phyloP scores from a whole-genome alignment of 2,113 vertebrate species.

The Lophius piscatorius region DNA sequence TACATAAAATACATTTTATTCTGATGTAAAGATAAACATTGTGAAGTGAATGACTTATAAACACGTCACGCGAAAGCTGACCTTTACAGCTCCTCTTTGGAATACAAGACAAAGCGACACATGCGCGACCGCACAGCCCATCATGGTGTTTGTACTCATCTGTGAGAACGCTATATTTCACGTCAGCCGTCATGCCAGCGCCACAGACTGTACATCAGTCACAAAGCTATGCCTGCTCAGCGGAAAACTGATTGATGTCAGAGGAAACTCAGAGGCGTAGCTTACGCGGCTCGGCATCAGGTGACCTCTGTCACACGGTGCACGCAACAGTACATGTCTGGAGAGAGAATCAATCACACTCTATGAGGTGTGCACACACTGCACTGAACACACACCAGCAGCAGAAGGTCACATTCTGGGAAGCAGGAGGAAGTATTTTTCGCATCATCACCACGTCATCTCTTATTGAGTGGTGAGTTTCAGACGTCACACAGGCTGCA shows the following conservation, averaged over 20 bases:
- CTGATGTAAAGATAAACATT: not conserved
- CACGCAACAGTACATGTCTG: conserved; percentile 22
- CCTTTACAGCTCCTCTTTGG: conserved; percentile 13
- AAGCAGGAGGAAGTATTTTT: not conserved
- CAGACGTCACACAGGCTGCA: too few relatives aligned
- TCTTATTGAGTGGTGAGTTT: not conserved
- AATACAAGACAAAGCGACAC: conserved; percentile 19
- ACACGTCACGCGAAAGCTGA: conserved; percentile 4
- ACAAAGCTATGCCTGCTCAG: conserved; percentile 31
- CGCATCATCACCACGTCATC: not conserved
- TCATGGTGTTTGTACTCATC: conserved; percentile 34
- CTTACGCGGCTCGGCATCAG: conserved; percentile 1
- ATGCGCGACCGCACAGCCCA: conserved; percentile 4
- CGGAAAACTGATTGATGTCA: conserved; percentile 50
- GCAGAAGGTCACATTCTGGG: not conserved
- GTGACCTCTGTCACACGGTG: conserved; percentile 32
- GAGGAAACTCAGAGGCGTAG: conserved; percentile 26
- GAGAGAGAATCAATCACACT: not conserved
- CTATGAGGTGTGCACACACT: not conserved
- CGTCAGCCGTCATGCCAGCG: conserved; percentile 33
- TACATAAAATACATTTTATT: not conserved
- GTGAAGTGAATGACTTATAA: not conserved
- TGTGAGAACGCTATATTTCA: conserved; percentile 53
- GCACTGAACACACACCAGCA: not conserved
- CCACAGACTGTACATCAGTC: conserved; percentile 24